Evolutionary conservation across 2,888 invertebrate genomes (phyloP).

Genomic region (Tetragonula carbonaria): DNA sequence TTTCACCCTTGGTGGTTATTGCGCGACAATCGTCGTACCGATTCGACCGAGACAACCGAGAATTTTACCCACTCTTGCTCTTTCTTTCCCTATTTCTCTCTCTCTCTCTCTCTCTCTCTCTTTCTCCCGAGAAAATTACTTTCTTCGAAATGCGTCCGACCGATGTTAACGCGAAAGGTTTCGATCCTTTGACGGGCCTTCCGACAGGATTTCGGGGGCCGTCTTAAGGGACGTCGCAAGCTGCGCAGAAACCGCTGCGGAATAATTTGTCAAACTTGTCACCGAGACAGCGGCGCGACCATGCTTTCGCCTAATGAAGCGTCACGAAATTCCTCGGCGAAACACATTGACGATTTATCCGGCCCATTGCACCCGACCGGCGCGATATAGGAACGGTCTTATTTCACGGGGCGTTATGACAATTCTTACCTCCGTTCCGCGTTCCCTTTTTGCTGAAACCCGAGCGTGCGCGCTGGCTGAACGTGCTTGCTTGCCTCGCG

Average conservation of each 20-base stretch:
- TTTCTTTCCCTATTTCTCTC: too few species aligned
- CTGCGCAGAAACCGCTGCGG: constrained; percentile 48
- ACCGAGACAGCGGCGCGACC: constrained; percentile 74
- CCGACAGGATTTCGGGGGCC: constrained; percentile 49
- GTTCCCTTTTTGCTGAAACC: constrained; percentile 40
- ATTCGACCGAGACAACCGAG: background rate
- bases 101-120: background rate
- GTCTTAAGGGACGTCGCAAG: constrained; percentile 37
- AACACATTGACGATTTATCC: constrained; percentile 82
- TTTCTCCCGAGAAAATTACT: constrained; percentile 1
- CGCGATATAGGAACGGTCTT: constrained; percentile 71
- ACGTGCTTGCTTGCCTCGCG: background rate
- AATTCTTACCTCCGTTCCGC: constrained; percentile 49
- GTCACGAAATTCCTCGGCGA: constrained; percentile 81
- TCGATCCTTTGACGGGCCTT: constrained; percentile 48
- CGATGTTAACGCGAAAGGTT: constrained; percentile 34
- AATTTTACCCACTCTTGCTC: background rate
- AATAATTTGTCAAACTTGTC: constrained; percentile 82
- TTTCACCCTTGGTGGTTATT: background rate
- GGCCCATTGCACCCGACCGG: constrained; percentile 75
- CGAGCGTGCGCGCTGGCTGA: background rate
- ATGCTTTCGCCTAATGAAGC: constrained; percentile 80
- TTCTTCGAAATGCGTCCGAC: constrained; percentile 17
- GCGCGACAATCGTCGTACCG: background rate
- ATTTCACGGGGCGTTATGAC: constrained; percentile 70